A percentile compares a stretch with the other conserved stretches of the same genome.
Evolutionary conservation across 2,888 invertebrate species (phyloP).

Genomic region (Nomada goodeniana): DNA sequence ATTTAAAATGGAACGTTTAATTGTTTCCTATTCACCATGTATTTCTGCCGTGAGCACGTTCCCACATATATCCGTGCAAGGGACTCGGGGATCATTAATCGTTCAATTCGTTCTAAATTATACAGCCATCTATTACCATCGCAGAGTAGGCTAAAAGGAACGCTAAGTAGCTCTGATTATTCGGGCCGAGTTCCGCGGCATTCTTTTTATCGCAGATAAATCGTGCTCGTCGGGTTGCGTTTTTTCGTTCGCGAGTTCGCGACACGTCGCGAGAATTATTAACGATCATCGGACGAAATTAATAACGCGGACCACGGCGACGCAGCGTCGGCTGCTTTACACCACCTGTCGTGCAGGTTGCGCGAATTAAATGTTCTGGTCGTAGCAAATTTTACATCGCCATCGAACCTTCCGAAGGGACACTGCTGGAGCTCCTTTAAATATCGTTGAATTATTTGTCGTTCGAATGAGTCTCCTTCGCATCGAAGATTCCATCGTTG

Average conservation of each 20-base stretch:
- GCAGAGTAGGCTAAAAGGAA: neutral
- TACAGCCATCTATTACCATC: constrained; percentile 23
- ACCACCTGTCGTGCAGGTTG: constrained; percentile 29
- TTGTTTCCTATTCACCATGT: neutral
- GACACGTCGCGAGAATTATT: constrained; percentile 60
- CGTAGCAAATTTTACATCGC: constrained; percentile 25
- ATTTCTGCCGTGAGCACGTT: neutral
- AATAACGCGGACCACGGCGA: constrained; percentile 57
- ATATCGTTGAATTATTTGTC: constrained; percentile 1
- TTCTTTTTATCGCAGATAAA: constrained; percentile 30
- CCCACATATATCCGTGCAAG: neutral
- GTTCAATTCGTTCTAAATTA: neutral
- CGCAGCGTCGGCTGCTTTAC: constrained; percentile 17
- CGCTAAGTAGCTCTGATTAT: constrained; percentile 22
- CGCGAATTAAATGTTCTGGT: neutral
- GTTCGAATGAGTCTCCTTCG: neutral
- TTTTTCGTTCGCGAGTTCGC: constrained; percentile 31
- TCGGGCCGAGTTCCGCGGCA: neutral
- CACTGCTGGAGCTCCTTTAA: neutral
- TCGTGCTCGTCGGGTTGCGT: constrained; percentile 35
- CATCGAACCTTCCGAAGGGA: neutral
- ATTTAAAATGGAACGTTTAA: constrained; percentile 1
- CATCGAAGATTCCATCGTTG: no score
- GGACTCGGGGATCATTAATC: constrained; percentile 13
- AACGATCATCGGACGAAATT: constrained; percentile 75